Base-by-base conservation (phyloP, 2,113 vertebrate genomes). In the Charadrius vociferus region DNA sequence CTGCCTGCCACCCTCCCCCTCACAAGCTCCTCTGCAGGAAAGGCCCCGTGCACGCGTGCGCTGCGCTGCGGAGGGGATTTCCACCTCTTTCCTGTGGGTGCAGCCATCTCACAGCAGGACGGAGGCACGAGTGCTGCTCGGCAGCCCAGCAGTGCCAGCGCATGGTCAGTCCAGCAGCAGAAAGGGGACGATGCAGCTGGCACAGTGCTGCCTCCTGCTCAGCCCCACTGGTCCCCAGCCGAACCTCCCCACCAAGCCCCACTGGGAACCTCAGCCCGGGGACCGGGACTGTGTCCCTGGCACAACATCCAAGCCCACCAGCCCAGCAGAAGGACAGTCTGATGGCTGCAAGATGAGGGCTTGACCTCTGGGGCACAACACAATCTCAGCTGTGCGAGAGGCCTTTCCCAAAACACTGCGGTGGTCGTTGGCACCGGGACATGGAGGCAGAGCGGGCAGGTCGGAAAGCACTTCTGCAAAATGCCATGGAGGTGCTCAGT, bases 121-220 rank as follows among this genome's bases (percentile, higher is more conserved):
- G 1, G 77, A 86, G 81, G 11, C 2, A 10, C 2, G 2, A 87
- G 81, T 34, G 1, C 19, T 0, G 1, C 72, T 61, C 3, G 0
- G 55, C 78, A 65, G 67, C 71, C n/a, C 21, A 1, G 90, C 53
- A 12, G 36, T 21, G 73, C 70, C 29, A 2, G 52, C 10, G 17
- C 29, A 4, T 3, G 2, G 62, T 26, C 37, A 0, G 1, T 10
- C 43, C 47, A 2, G 3, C 3, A 0, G 0, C 70, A 45, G 37
- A 21, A 26, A 55, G 21, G 49, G 52, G 37, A 39, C 0, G 14
- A 8, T n/a, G 72, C 3, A 1, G 36, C 8, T 9, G 62, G 8
- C 45, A 12, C 1, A 0, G 61, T 5, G 3, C 30, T 62, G 53
- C 39, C 20, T 34, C 50, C 67, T 17, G 71, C 83, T 37, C 61